Conservation (phyloP, 2,797 vertebrate genomes). For the Chloroceryle amazona region DNA sequence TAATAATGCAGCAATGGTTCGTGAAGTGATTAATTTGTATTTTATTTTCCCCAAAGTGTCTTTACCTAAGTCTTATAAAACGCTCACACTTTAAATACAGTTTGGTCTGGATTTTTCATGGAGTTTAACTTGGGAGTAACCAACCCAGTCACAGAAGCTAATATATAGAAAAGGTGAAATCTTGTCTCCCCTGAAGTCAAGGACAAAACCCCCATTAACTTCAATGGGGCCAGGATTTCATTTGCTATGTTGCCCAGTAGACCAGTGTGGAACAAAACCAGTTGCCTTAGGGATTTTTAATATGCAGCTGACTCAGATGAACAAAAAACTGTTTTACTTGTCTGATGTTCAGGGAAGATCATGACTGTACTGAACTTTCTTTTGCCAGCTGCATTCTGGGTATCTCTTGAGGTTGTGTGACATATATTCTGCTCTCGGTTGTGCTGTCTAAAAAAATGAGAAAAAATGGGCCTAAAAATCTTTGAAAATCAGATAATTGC, state of each 20-base stretch:
- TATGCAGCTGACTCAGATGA: not conserved
- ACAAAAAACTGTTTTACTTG: not conserved
- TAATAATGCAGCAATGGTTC: conserved; percentile 68
- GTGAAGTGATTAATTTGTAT: conserved; percentile 69
- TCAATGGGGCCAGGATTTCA: not conserved
- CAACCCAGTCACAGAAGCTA: conserved; percentile 6
- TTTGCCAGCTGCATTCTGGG: not conserved
- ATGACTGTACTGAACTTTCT: not conserved
- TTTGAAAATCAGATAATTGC: not conserved
- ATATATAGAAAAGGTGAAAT: not conserved
- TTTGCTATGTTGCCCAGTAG: not conserved
- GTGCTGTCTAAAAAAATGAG: not conserved
- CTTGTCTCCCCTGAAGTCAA: not conserved
- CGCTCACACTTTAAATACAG: conserved; percentile 13
- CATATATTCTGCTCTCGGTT: not conserved
- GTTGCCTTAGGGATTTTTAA: not conserved
- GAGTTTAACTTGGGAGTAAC: conserved; percentile 37
- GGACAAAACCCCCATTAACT: conserved; percentile 27
- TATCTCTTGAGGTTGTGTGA: not conserved
- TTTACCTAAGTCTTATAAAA: conserved; percentile 49
- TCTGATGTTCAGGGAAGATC: conserved; percentile 10
- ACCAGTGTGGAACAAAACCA: not conserved
- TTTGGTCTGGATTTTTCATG: not conserved
- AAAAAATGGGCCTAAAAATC: not conserved
- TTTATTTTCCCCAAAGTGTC: conserved; percentile 70